These are phyloP conservation scores for Lepidocyrtinus sp. DNA, from an alignment of 2,888 invertebrate genomes.

Conservation along the genomic window DNA sequence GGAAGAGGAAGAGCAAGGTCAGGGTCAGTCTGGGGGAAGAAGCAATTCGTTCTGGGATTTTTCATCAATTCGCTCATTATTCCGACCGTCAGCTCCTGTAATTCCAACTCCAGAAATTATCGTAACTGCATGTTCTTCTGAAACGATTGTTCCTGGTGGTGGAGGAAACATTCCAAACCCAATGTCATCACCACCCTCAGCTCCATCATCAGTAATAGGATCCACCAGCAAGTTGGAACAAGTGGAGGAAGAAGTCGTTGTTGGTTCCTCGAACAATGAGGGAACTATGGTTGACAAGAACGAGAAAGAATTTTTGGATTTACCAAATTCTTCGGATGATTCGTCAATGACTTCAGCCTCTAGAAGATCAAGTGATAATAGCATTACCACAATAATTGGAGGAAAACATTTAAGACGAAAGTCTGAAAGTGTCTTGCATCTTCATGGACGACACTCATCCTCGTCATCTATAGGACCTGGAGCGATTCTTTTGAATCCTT, in stretches of 20 bases:
- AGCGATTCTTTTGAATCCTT: constrained; percentile 47
- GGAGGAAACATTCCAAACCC: not conserved
- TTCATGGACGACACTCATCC: not conserved
- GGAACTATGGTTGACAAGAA: not conserved
- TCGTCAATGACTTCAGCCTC: not conserved
- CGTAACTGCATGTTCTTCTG: constrained; percentile 48
- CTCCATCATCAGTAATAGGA: not conserved
- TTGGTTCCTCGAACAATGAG: not conserved
- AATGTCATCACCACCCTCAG: not conserved
- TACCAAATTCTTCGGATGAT: constrained; percentile 32
- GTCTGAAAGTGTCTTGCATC: constrained; percentile 7
- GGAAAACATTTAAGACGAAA: constrained; percentile 17
- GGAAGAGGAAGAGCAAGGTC: constrained; percentile 51
- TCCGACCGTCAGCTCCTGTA: constrained; percentile 29
- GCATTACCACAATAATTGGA: not conserved
- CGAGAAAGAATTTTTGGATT: constrained; percentile 6
- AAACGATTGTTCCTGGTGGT: constrained; percentile 29
- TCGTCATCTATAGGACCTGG: constrained; percentile 12
- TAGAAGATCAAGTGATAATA: not conserved
- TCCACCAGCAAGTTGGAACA: not conserved
- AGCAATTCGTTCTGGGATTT: constrained; percentile 41
- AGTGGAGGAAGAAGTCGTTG: not conserved
- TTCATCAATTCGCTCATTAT: constrained; percentile 33
- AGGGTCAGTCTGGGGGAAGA: not conserved
- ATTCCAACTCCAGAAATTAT: constrained; percentile 49